Evolutionary conservation across 2,113 vertebrate genomes (phyloP).

Genomic region (Podarcis muralis): DNA sequence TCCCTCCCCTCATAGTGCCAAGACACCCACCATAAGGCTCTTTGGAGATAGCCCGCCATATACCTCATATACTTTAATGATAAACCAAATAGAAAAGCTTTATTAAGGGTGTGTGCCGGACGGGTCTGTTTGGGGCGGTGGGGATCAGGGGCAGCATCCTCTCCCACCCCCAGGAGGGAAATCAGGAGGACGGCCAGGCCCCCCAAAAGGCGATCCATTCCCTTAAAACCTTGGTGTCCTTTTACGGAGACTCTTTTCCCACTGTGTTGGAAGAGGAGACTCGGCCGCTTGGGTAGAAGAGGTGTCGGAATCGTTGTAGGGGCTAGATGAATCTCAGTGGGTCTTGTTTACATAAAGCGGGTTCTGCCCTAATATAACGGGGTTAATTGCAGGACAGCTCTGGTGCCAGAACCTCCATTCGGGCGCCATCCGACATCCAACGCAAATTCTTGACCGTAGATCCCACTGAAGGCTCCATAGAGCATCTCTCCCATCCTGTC

Average conservation of each 20-base stretch:
- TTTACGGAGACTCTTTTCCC: background rate
- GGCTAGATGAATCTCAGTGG: slow-evolving; percentile 31
- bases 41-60: slow-evolving; percentile 90
- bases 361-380: background rate
- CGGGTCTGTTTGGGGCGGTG: slow-evolving; percentile 17
- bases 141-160: slow-evolving; percentile 14
- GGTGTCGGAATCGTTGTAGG: background rate
- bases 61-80: slow-evolving; percentile 94
- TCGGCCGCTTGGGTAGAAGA: slow-evolving; percentile 31
- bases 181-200: background rate
- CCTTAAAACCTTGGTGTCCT: background rate
- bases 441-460: background rate
- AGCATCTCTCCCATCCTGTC: background rate
- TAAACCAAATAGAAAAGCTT: slow-evolving; percentile 86
- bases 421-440: slow-evolving; percentile 20
- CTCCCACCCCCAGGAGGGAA: background rate
- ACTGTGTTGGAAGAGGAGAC: slow-evolving; percentile 6
- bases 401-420: background rate
- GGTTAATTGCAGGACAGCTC: background rate
- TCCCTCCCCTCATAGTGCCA: slow-evolving; percentile 56
- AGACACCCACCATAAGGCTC: slow-evolving; percentile 70
- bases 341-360: slow-evolving; percentile 4
- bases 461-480: background rate
- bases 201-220: background rate
- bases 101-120: slow-evolving; percentile 37